phyloP scores from a whole-genome alignment of 2,797 vertebrate genomes.

The Lepilemur septentrionalis region DNA sequence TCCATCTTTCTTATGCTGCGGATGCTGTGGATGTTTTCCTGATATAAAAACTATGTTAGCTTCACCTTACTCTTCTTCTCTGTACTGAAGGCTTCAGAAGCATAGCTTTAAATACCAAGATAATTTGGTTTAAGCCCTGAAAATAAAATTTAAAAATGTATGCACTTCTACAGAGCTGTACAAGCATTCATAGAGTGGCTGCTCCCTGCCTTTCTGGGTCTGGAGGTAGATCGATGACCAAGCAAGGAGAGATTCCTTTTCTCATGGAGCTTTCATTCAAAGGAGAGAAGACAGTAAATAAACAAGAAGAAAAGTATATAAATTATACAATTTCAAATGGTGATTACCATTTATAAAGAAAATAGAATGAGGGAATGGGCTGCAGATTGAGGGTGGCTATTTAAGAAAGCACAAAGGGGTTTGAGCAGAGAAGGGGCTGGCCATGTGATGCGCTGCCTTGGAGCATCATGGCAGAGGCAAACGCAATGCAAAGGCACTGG shows the following conservation, averaged over 20 bases:
- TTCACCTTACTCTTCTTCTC: background rate
- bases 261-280: background rate
- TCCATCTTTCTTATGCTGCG: background rate
- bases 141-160: background rate
- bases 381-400: background rate
- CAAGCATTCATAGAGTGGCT: background rate
- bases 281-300: background rate
- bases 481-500: background rate
- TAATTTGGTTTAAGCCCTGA: background rate
- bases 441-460: too few species aligned
- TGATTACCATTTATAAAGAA: conserved; percentile 14
- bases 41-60: background rate
- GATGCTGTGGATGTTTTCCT: background rate
- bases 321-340: background rate
- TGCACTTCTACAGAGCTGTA: background rate
- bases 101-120: background rate
- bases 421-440: background rate
- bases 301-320: background rate
- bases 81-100: background rate
- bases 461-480: background rate
- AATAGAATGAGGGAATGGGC: background rate
- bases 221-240: background rate
- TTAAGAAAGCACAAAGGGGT: background rate
- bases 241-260: background rate
- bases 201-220: background rate